Conservation (phyloP, 2,113 vertebrate species). For the Bombycilla garrulus region DNA sequence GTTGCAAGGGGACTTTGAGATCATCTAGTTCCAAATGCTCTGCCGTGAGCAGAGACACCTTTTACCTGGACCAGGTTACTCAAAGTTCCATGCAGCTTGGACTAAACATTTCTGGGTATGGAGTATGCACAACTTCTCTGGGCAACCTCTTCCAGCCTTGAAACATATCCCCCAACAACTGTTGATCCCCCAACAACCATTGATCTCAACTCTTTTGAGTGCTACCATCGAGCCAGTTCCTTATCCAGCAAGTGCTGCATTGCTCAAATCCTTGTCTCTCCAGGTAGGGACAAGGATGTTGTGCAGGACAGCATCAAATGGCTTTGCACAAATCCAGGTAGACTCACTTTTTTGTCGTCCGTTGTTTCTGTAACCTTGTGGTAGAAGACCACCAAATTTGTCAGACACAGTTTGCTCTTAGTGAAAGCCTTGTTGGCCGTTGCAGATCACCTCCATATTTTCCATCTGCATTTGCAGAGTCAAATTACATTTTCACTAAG, state of each 20-base stretch:
- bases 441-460: background rate
- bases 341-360: background rate
- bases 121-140: background rate
- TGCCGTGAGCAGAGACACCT: background rate
- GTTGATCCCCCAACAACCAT: no score
- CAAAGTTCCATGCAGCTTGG: background rate
- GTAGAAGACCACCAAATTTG: background rate
- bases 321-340: background rate
- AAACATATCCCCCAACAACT: no score
- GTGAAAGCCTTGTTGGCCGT: background rate
- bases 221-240: background rate
- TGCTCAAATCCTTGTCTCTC: background rate
- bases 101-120: rapidly evolving
- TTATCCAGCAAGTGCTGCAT: background rate
- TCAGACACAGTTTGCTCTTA: background rate
- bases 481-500: background rate
- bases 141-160: background rate
- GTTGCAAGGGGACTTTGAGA: background rate
- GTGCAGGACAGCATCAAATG: background rate
- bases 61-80: background rate
- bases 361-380: background rate
- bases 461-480: background rate
- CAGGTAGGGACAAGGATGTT: background rate
- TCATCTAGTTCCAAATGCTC: background rate
- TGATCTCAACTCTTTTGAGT: background rate